A percentile compares a stretch with the other conserved stretches of the same genome.
Conservation (phyloP, 2,797 vertebrate species). For the Vultur gryphus region DNA sequence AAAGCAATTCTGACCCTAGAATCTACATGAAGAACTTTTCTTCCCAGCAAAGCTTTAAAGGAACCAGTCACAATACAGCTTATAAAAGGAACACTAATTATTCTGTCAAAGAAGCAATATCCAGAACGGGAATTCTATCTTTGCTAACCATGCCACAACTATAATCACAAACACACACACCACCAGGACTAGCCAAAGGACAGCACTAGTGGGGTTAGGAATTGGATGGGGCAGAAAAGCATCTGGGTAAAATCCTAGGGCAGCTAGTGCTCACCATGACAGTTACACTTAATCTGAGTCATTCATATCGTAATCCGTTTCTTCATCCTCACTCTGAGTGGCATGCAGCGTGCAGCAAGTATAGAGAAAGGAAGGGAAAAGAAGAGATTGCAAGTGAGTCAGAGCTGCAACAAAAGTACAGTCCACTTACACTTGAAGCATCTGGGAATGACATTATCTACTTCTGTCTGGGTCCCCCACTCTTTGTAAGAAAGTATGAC, state of each 20-base stretch:
- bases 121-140: background rate
- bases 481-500: background rate
- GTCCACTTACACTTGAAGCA: slow-evolving; percentile 33
- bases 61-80: background rate
- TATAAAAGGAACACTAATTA: background rate
- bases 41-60: background rate
- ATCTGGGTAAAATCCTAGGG: slow-evolving; percentile 26
- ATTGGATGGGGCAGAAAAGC: background rate
- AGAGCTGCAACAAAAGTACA: slow-evolving; percentile 20
- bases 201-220: slow-evolving; percentile 3
- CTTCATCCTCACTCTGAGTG: slow-evolving; percentile 84
- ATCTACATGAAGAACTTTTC: background rate
- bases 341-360: slow-evolving; percentile 75
- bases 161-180: slow-evolving; percentile 32
- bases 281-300: slow-evolving; percentile 86
- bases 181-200: background rate
- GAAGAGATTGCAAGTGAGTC: slow-evolving; percentile 62
- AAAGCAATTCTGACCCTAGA: background rate
- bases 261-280: slow-evolving; percentile 81
- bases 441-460: background rate
- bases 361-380: slow-evolving; percentile 73
- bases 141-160: background rate
- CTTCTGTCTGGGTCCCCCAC: background rate
- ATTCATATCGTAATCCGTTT: slow-evolving; percentile 85
- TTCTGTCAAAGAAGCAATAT: background rate